Percentiles rank a stretch among this genome's conserved stretches.
phyloP scores from a whole-genome alignment of 2,113 vertebrate genomes.

The Salvelinus alpinus region DNA sequence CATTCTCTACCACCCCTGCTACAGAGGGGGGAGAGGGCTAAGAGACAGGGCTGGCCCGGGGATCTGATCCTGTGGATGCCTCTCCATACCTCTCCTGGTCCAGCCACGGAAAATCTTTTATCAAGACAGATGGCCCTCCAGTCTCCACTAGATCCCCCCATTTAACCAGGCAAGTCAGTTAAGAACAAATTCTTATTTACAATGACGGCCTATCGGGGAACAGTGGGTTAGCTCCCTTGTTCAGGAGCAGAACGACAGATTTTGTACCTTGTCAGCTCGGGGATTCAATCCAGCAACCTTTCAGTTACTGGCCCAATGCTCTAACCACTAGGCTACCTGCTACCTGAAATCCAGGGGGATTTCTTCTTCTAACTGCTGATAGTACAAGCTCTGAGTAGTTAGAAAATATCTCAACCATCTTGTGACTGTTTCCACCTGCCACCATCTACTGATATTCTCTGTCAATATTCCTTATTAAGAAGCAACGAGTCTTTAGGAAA shows the following conservation, averaged over 20 bases:
- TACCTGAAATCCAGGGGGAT: too few species aligned
- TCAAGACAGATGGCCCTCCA: constrained; percentile 44
- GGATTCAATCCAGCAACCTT: too few species aligned
- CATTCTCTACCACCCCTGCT: constrained; percentile 46
- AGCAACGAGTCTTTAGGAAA: constrained; percentile 41
- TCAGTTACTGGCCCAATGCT: too few species aligned
- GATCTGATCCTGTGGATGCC: constrained; percentile 40
- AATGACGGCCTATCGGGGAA: neutral
- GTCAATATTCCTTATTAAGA: neutral
- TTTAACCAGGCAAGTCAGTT: too few species aligned
- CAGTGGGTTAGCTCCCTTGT: constrained; percentile 44
- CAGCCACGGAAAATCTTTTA: constrained; percentile 29
- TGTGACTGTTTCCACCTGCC: neutral
- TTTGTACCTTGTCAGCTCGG: too few species aligned
- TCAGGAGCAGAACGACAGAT: too few species aligned
- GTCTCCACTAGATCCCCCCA: constrained; percentile 16
- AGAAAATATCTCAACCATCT: neutral
- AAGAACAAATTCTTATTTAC: too few species aligned
- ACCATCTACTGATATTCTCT: neutral
- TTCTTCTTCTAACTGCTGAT: constrained; percentile 1
- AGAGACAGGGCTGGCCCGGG: constrained; percentile 70
- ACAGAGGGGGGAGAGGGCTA: constrained; percentile 34
- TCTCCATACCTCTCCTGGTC: constrained; percentile 24
- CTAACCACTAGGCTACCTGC: too few species aligned
- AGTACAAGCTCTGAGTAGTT: constrained; percentile 43